phyloP scores from a whole-genome alignment of 2,888 invertebrate genomes.

The Athetis lepigone region DNA sequence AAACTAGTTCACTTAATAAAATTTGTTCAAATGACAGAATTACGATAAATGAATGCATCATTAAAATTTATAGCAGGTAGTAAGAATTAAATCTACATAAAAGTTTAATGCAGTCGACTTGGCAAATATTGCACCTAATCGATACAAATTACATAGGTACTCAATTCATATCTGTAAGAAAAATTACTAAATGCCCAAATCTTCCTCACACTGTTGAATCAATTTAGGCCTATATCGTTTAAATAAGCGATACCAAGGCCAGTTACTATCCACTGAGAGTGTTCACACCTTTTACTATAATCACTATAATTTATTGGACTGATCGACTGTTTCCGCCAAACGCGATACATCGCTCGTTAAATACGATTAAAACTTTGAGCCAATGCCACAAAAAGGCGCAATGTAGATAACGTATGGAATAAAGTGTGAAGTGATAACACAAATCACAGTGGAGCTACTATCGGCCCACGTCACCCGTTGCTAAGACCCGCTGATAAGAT shows the following conservation, averaged over 20 bases:
- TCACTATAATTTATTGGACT: conserved; percentile 56
- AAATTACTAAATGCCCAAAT: conserved; percentile 64
- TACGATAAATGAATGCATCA: background rate
- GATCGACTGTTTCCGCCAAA: conserved; percentile 31
- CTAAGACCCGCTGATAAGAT: conserved; percentile 79
- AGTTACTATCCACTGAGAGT: conserved; percentile 71
- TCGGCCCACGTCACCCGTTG: conserved; percentile 72
- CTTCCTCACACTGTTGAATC: conserved; percentile 69
- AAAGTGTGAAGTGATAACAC: conserved; percentile 64
- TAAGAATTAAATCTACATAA: background rate
- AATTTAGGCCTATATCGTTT: conserved; percentile 75
- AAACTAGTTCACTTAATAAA: background rate
- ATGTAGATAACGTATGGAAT: conserved; percentile 63
- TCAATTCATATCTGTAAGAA: conserved; percentile 34
- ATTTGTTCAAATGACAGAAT: background rate
- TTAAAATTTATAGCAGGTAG: background rate
- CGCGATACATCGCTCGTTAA: conserved; percentile 58
- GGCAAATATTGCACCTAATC: conserved; percentile 11
- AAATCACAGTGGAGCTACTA: conserved; percentile 72
- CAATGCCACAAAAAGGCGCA: conserved; percentile 54
- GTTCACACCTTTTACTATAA: conserved; percentile 65
- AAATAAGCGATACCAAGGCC: conserved; percentile 79
- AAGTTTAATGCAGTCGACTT: background rate
- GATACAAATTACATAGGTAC: conserved; percentile 31
- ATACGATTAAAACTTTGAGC: conserved; percentile 23